phyloP scores from a whole-genome alignment of 2,888 invertebrate genomes.

The Tillus elongatus region DNA sequence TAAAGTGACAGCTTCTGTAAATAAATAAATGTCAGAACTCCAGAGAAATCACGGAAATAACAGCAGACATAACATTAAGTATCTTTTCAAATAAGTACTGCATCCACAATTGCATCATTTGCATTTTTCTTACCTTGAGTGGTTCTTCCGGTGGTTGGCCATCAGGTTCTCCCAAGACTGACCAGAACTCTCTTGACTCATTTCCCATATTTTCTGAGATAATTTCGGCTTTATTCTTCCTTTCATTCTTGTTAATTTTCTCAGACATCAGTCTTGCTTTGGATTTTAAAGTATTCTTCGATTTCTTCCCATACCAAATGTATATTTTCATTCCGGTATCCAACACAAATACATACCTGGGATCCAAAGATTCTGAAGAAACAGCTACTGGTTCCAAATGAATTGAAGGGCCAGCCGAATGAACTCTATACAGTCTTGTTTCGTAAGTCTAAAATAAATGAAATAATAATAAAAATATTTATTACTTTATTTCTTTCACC shows the following conservation, averaged over 20 bases:
- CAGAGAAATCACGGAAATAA: too few species aligned
- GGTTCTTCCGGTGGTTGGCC: conserved; percentile 45
- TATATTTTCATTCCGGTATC: conserved; percentile 80
- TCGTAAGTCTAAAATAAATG: conserved; percentile 67
- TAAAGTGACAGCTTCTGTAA: too few species aligned
- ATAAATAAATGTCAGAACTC: too few species aligned
- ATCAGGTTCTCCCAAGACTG: conserved; percentile 52
- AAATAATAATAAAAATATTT: conserved; percentile 43
- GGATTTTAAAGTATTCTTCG: conserved; percentile 82
- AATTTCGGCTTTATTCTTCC: conserved; percentile 90
- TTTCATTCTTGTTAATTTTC: conserved; percentile 96
- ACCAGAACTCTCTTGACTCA: conserved; percentile 82
- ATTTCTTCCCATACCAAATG: conserved; percentile 83
- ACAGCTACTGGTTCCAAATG: conserved; percentile 83
- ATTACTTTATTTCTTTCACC: too few species aligned
- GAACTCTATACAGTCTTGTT: conserved; percentile 78
- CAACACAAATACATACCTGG: conserved; percentile 82
- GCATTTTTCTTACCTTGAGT: conserved; percentile 42
- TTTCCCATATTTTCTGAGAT: conserved; percentile 72
- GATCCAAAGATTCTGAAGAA: conserved; percentile 67
- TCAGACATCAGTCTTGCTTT: conserved; percentile 88
- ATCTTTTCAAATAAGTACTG: too few species aligned
- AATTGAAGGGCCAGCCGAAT: conserved; percentile 76
- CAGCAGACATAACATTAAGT: too few species aligned
- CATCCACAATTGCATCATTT: too few species aligned